These are phyloP conservation scores for Acrocyrtus sp. DNA, from an alignment of 2,888 invertebrate species.

Conservation along the genomic window DNA sequence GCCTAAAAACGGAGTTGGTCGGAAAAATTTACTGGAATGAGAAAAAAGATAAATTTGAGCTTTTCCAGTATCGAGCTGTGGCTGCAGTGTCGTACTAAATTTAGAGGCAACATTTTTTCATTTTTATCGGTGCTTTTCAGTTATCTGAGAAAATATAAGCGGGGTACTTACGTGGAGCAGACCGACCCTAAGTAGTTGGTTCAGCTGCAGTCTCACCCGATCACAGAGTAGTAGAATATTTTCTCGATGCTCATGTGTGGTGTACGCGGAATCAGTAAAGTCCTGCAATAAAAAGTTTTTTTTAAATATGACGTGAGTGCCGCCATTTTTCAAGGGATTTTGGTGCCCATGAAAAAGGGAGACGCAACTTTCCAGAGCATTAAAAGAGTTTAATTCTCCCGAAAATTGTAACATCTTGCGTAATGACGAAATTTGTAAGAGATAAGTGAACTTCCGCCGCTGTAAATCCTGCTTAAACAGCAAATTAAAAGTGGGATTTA, in stretches of 20 bases:
- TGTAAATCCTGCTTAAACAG: too few relatives aligned
- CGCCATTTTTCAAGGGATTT: neutral
- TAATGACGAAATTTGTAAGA: too few relatives aligned
- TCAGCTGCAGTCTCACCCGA: slow-evolving; percentile 89
- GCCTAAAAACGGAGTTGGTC: too few relatives aligned
- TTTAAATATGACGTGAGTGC: neutral
- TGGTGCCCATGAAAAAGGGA: too few relatives aligned
- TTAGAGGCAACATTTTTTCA: neutral
- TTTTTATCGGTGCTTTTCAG: slow-evolving; percentile 3
- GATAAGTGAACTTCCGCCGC: too few relatives aligned
- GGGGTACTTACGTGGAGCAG: slow-evolving; percentile 76
- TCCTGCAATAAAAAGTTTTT: slow-evolving; percentile 71
- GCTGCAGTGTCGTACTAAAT: neutral
- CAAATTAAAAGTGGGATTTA: too few relatives aligned
- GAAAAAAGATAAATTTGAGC: too few relatives aligned
- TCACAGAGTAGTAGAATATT: slow-evolving; percentile 90
- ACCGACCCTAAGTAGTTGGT: slow-evolving; percentile 87
- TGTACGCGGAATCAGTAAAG: slow-evolving; percentile 99
- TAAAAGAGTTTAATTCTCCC: too few relatives aligned
- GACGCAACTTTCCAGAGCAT: too few relatives aligned
- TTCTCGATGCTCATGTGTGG: slow-evolving; percentile 95
- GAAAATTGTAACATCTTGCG: slow-evolving; percentile 33
- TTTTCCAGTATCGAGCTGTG: too few relatives aligned
- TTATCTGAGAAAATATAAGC: neutral
- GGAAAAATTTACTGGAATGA: too few relatives aligned